Conservation (phyloP, 92 coral and sea anemone species). For the Parazoanthus swiftii region DNA sequence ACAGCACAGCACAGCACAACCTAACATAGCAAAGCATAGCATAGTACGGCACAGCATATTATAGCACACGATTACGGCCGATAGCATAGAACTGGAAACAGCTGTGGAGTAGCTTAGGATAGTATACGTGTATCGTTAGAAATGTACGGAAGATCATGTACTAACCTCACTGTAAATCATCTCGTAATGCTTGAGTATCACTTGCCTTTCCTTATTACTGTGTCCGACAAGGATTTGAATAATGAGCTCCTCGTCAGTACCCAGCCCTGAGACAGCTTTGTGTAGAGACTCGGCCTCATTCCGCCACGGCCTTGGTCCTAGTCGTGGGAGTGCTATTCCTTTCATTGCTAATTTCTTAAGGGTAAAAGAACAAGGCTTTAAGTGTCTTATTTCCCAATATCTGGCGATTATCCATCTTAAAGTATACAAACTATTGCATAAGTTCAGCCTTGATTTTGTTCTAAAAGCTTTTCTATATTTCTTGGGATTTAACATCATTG, state of each 20-base stretch:
- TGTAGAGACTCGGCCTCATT: conserved; percentile 34
- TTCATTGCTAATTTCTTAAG: neutral
- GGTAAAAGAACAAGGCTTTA: too few relatives aligned
- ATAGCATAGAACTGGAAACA: neutral
- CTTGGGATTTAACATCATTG: too few relatives aligned
- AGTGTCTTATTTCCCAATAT: too few relatives aligned
- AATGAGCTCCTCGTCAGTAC: conserved; percentile 19
- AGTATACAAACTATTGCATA: too few relatives aligned
- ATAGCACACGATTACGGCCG: too few relatives aligned
- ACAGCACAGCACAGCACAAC: neutral
- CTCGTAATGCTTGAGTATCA: conserved; percentile 12
- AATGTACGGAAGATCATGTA: neutral
- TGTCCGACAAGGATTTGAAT: neutral
- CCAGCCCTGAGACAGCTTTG: conserved; percentile 16
- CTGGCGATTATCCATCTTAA: too few relatives aligned
- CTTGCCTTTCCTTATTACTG: conserved; percentile 13
- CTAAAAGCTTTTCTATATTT: too few relatives aligned
- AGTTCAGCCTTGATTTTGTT: too few relatives aligned
- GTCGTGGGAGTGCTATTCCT: neutral
- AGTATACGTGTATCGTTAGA: neutral
- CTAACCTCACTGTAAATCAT: conserved; percentile 17
- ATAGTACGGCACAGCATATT: neutral
- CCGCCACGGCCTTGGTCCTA: neutral
- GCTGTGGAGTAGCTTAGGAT: neutral
- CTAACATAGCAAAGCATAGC: neutral